Base-by-base conservation (phyloP, 2,888 invertebrate species). In the Limnephilus auricula region DNA sequence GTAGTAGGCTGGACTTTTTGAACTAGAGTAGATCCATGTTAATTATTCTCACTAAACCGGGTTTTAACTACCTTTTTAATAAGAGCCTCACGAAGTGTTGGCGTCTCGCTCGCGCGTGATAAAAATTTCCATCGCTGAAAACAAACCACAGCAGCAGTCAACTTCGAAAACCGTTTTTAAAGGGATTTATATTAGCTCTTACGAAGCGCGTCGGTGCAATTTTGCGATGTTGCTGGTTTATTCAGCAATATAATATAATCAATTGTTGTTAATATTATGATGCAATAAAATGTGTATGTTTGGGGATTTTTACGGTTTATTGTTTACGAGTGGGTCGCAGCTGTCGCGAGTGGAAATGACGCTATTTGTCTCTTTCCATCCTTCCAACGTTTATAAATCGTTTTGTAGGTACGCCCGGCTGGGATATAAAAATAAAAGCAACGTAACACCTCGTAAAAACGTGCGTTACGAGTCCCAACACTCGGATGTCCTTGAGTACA, bases 11-110 rank as follows among this genome's bases (percentile, higher is more conserved):
- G 4, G 13, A 0, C 37, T 15, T n/a, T 85, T 85, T 85, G 18
- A 25, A 2, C 3, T 45, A 15, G 45, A 10, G 85, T 15, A 5
- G 82, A 82, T 32, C 15, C 34, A 34, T 34, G 82, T 82, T 87
- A 87, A 85, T 85, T 85, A 85, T 45, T 45, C 45, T n/a, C 85
- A 25, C 40, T 30, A 40, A 85, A 85, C 45, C 45, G 85, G 85
- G 89, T 79, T 90, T 91, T 91, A 92, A 92, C 89, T 90, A 92
- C 91, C 92, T 92, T 90, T 30, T 92, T 92, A 92, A 92, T 92
- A 92, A 83, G 83, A 91, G 89, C 92, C 91, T 90, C 83, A 89
- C 32, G 89, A 89, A 78, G 79, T 91, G 40, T 82, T 40, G 88
- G 82, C 89, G 90, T 92, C 92, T 79, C 92, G 82, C 86, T 92